Evolutionary conservation across 2,888 invertebrate genomes (phyloP), one percentile per base, ranked within the genome.

Genomic region (Clusia tigrina): DNA sequence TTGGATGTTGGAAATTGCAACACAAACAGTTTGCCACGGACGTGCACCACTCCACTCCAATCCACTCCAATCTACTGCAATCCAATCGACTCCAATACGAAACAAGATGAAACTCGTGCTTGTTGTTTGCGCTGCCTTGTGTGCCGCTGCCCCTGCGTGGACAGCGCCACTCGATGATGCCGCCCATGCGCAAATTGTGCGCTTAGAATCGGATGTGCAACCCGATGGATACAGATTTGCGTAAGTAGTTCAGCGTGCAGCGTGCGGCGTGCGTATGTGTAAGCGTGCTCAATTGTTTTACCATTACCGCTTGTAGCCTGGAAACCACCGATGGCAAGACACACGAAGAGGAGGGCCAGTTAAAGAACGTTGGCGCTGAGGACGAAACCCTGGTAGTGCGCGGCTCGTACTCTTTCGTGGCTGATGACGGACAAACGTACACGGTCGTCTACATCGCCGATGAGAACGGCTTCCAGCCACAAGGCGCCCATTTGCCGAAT

Each of bases 241-340:
- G 88, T 88, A 83, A 86, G 78, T 73, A 26, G 5, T 2, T 20
- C 2, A 12, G 37, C 12, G 20, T 60, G 26, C n/a, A n/a, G 32
- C 32, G 6, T 32, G 12, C n/a, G 9, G 42, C n/a, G n/a, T 42
- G 9, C 42, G 42, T 3, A 42, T 3, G 32, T 32, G 32, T 42
- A 42, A 42, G 3, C 3, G n/a, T 42, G 10, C 42, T 42, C 42
- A 20, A 32, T 9, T 32, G 32, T 32, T 32, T 6, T 12, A 32
- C 32, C 32, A 32, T 32, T n/a, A n/a, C n/a, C n/a, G 32, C 32
- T 32, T 3, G 20, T 65, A 89, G 89, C 24, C 88, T 86, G 70
- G 88, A 89, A 74, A 89, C 89, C 15, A 89, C 88, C 71, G 88
- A 89, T 69, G 89, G 89, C 24, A 86, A 87, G 18, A 85, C 87